Percentiles rank a stretch among this genome's conserved stretches.
phyloP scores from a whole-genome alignment of 1,140 invertebrate species.

The Calliopsis andreniformis region DNA sequence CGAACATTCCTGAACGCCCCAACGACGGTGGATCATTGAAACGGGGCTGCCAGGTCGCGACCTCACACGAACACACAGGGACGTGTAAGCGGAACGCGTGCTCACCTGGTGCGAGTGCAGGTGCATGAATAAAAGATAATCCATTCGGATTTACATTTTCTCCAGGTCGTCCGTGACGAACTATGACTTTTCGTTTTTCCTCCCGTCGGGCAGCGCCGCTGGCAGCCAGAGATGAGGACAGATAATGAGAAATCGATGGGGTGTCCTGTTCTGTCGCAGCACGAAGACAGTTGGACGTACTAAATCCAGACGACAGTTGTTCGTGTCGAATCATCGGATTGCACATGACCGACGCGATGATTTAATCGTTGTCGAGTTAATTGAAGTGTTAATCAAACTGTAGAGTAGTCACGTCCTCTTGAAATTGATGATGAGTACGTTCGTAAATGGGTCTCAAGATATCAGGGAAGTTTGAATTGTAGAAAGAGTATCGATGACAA shows the following conservation, averaged over 20 bases:
- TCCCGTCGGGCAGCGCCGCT: neutral
- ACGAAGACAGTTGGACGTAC: conserved; percentile 6
- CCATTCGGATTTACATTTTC: conserved; percentile 53
- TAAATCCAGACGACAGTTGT: conserved; percentile 3
- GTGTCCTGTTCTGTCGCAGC: neutral
- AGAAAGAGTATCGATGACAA: too few species aligned
- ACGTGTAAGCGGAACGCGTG: neutral
- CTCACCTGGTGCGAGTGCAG: conserved; percentile 21
- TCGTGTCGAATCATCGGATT: neutral
- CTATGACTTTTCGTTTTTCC: conserved; percentile 3
- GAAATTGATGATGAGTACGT: too few species aligned
- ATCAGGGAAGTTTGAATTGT: too few species aligned
- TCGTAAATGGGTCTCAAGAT: too few species aligned
- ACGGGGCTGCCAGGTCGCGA: conserved; percentile 53
- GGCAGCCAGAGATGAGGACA: neutral
- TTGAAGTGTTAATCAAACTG: too few species aligned
- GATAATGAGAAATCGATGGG: conserved; percentile 58
- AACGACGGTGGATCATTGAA: conserved; percentile 56
- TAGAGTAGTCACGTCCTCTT: too few species aligned
- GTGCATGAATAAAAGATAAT: conserved; percentile 66
- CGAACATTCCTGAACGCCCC: conserved; percentile 11
- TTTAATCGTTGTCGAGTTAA: neutral
- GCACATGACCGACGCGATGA: too few species aligned
- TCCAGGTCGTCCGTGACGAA: conserved; percentile 25
- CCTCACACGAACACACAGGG: neutral